Evolutionary conservation across 2,113 vertebrate genomes (phyloP), one percentile per base, ranked within the genome.

Genomic region (Edolisoma coerulescens): DNA sequence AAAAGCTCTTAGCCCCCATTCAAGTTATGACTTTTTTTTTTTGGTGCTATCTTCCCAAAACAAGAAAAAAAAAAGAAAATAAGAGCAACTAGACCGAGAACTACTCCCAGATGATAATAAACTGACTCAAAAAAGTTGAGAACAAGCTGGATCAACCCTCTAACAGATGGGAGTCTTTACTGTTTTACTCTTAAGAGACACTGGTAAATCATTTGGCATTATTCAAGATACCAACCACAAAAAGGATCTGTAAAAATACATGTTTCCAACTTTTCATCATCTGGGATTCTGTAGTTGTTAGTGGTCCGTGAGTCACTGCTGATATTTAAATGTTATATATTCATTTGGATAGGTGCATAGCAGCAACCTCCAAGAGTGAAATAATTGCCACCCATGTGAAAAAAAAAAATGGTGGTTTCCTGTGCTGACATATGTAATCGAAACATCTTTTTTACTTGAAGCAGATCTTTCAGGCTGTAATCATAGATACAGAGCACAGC

Each of bases 191-290:
- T 84, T 92, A 69, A 76, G 88, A 94, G 69, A 89, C 12, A 3
- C 35, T 89, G 85, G 73, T 79, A 95, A 96, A 92, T 89, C 50
- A 59, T 91, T 94, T 90, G 96, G 78, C 63, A 77, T 95, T 96
- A 83, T 91, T 91, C 52, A 96, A 87, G 84, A 95, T 85, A 83
- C 42, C 90, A 95, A 45, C 78, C 95, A 95, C 93, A 91, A 63
- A 81, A 56, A 84, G 52, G 65, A 79, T 96, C 82, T 83, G 37
- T 85, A 79, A 93, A 95, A 92, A 77, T 83, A 20, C n/a, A 17
- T 17, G n/a, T 65, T 83, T 81, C 89, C 41, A 94, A 30, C 87
- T 96, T 96, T 79, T 95, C 84, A 59, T 96, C 92, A 47, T 96
- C 59, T 88, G 74, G 32, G 37, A 47, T 92, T 86, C 84, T 87